Percentiles rank a stretch among this genome's conserved stretches.
phyloP scores from a whole-genome alignment of 2,797 vertebrate species.

The Megalops cyprinoides region DNA sequence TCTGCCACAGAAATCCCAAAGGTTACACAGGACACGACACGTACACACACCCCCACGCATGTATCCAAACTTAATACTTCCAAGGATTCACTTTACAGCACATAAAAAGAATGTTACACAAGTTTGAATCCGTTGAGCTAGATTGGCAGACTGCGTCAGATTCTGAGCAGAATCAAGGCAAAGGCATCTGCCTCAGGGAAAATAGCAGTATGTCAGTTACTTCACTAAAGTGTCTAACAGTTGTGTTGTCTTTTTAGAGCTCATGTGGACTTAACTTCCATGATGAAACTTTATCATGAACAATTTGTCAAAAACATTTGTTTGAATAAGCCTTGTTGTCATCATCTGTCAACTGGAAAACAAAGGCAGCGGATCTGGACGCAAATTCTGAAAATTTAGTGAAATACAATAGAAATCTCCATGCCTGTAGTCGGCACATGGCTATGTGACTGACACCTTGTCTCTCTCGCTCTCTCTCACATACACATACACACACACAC shows the following conservation, averaged over 20 bases:
- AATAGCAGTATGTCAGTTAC: no score
- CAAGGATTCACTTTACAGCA: neutral
- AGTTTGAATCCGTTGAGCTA: neutral
- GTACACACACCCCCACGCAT: neutral
- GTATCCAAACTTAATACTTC: neutral
- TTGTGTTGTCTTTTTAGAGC: neutral
- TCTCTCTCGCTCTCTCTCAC: no score
- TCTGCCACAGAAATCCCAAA: slow-evolving; percentile 69
- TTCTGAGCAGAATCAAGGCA: neutral
- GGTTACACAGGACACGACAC: slow-evolving; percentile 32
- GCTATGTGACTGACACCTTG: no score
- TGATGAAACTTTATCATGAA: no score
- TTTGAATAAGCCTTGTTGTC: no score
- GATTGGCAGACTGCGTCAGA: neutral
- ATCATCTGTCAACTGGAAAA: neutral
- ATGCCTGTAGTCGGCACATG: no score
- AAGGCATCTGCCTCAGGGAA: no score
- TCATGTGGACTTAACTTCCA: neutral
- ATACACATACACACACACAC: neutral
- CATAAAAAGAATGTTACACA: neutral
- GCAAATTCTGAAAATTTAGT: no score
- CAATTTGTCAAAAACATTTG: no score
- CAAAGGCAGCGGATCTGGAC: no score
- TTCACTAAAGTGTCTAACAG: no score
- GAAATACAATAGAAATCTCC: no score